Evolutionary conservation across 2,113 vertebrate species (phyloP).

Genomic region (Ramphastos sulfuratus): DNA sequence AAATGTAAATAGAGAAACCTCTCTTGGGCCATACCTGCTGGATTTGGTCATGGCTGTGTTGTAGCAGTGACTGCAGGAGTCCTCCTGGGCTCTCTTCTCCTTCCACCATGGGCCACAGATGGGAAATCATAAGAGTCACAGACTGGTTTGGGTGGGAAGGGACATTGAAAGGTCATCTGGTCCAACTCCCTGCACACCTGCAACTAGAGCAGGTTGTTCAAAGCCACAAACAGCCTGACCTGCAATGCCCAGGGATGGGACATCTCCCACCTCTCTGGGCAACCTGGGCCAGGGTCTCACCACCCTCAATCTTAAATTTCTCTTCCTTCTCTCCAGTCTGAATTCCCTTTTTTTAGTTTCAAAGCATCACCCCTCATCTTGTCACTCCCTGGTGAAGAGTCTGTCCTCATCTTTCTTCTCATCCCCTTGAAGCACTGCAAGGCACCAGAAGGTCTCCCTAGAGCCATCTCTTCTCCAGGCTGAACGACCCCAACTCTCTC

Average conservation of each 20-base stretch:
- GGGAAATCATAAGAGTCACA: not conserved
- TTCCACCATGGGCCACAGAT: fast-evolving
- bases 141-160: not conserved
- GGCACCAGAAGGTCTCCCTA: too few species aligned
- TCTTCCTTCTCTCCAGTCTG: too few species aligned
- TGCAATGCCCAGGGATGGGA: too few species aligned
- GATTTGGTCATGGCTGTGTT: not conserved
- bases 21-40: not conserved
- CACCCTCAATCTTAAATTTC: too few species aligned
- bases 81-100: not conserved
- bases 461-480: not conserved
- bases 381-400: too few species aligned
- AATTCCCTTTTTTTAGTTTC: too few species aligned
- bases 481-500: not conserved
- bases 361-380: too few species aligned
- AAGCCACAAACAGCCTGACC: too few species aligned
- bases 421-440: too few species aligned
- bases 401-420: too few species aligned
- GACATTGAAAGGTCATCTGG: not conserved
- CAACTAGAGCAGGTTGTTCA: not conserved
- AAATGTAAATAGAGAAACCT: not conserved
- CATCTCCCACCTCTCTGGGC: too few species aligned
- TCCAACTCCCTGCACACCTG: not conserved
- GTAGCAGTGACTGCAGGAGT: not conserved
- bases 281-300: too few species aligned